phyloP scores from a whole-genome alignment of 2,888 invertebrate species.

The Cryptocheilus praepositus region DNA sequence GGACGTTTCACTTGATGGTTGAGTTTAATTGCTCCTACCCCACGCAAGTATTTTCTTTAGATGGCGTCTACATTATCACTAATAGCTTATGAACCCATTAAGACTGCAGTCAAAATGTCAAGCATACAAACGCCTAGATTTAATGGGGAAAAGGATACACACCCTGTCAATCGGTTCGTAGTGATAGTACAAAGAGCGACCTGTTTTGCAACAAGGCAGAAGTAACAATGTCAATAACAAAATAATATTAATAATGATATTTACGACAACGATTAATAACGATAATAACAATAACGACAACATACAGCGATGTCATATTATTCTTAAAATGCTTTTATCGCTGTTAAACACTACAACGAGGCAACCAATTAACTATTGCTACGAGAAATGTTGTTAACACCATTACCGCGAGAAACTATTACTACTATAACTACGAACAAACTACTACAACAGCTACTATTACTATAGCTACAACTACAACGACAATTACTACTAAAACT shows the following conservation, averaged over 20 bases:
- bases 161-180: slow-evolving; percentile 48
- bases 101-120: neutral
- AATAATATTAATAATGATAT: slow-evolving; percentile 6
- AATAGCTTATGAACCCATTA: neutral
- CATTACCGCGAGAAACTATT: slow-evolving; percentile 20
- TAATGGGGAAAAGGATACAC: slow-evolving; percentile 30
- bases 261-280: slow-evolving; percentile 10
- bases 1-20: neutral
- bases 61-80: neutral
- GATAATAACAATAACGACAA: slow-evolving; percentile 29
- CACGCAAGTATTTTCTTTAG: neutral
- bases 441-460: slow-evolving; percentile 33
- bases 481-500: slow-evolving; percentile 7
- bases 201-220: slow-evolving; percentile 27
- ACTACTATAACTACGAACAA: slow-evolving; percentile 14
- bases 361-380: slow-evolving; percentile 34
- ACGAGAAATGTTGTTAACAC: slow-evolving; percentile 31
- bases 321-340: slow-evolving; percentile 13
- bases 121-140: neutral
- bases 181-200: slow-evolving; percentile 52
- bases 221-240: too few relatives aligned
- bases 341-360: slow-evolving; percentile 29
- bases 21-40: neutral
- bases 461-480: slow-evolving; percentile 24
- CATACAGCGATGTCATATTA: slow-evolving; percentile 2